These are phyloP conservation scores for Cheiracanthium punctorium DNA, from an alignment of 2,888 invertebrate genomes.

Conservation along the genomic window DNA sequence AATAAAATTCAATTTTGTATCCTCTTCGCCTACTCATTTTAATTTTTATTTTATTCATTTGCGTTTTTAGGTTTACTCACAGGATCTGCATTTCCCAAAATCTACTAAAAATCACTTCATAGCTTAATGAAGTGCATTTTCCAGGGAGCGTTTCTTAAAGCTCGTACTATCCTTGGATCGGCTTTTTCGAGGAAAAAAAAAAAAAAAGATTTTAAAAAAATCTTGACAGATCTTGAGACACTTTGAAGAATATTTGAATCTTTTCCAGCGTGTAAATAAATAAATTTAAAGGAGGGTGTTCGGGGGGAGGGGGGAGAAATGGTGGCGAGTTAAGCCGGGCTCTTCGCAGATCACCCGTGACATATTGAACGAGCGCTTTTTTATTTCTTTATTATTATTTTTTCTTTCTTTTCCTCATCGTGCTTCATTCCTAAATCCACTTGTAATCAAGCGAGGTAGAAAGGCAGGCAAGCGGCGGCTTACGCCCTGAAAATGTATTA, in stretches of 20 bases:
- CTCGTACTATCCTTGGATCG: background rate
- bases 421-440: constrained; percentile 37
- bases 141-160: background rate
- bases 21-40: too few relatives aligned
- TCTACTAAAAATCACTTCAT: background rate
- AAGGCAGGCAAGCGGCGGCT: constrained; percentile 18
- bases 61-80: too few relatives aligned
- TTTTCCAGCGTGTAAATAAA: constrained; percentile 10
- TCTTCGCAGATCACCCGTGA: constrained; percentile 13
- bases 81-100: too few relatives aligned
- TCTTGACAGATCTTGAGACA: constrained; percentile 12
- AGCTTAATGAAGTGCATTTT: background rate
- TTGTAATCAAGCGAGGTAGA: constrained; percentile 40
- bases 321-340: constrained; percentile 11
- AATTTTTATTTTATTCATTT: too few relatives aligned
- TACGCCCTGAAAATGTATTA: constrained; percentile 48
- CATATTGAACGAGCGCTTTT: constrained; percentile 21
- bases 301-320: background rate
- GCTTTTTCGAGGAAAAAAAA: background rate
- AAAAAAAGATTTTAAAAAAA: too few relatives aligned
- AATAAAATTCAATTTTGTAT: too few relatives aligned
- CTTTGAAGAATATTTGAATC: constrained; percentile 15
- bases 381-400: too few relatives aligned
- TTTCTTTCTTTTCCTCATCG: too few relatives aligned
- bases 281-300: background rate